Evolutionary conservation across 2,797 vertebrate species (phyloP), one percentile per base, ranked within the genome.

Genomic region (Diglossa cyanea): DNA sequence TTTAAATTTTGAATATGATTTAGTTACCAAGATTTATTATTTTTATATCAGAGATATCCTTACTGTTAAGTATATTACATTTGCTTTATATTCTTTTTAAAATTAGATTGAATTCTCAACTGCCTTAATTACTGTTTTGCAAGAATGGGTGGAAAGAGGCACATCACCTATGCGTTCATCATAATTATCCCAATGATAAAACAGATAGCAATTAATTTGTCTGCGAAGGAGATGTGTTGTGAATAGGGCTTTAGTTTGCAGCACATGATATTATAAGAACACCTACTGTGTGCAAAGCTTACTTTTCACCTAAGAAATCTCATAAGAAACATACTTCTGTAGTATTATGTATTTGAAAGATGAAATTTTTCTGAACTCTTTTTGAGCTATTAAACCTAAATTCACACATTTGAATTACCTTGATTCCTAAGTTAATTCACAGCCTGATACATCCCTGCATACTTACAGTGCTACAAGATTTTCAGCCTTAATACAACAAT

Each of bases 181-280:
- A 73, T 82, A 79, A 89, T 91, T 87, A 94, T 55, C 28, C 45
- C 35, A 78, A 3, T 39, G 37, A 95, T 81, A 78, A 79, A 83
- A 60, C 12, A 73, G 40, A 73, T 37, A 93, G 76, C 30, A 88
- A 88, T 90, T 85, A 86, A 72, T 93, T 81, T 90, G 40, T 86
- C 70, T 90, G 35, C 58, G 70, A 61, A 68, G 42, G 79, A 42
- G 17, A 28, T 45, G 6, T 45, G 35, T 68, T 86, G 30, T 63
- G 55, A 90, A 82, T 79, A 58, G 2, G 4, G 6, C 12, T 67
- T 48, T 68, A 55, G 13, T 50, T 86, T 73, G 19, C 50, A 84
- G 11, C 14, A 54, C 15, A 17, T 20, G 3, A 71, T 77, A 60
- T 61, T 90, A 6, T 37, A 51, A 74, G 40, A 90, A 33, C 50